Evolutionary conservation across 2,797 vertebrate species (phyloP), one percentile per base, ranked within the genome.

Genomic region (Anguilla pacifica): DNA sequence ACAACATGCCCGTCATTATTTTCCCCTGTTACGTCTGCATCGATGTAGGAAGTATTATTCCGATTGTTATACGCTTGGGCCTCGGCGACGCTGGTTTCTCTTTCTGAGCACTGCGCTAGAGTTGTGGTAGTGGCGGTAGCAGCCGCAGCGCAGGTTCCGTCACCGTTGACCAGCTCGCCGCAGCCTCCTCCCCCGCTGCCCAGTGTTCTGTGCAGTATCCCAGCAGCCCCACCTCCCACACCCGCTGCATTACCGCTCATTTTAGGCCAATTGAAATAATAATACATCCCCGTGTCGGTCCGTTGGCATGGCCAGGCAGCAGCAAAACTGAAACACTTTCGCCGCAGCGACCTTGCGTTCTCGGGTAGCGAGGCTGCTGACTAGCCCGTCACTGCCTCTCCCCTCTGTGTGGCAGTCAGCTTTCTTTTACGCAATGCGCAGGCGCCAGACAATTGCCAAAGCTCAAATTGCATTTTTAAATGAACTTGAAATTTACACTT

Each of bases 261-360:
- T 91, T 91, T 89, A 87, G 86, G 90, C 91, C 92, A 91, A 84
- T 88, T 91, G 88, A 89, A 91, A 79, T 92, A 91, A 87, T 90
- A 92, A 89, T 92, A 92, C 92, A 93, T 93, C 86, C 86, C 88
- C 85, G 87, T 86, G 88, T 85, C 86, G 64, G 49, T 57, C 70
- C 49, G 88, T 87, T 90, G 83, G 89, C 91, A 91, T 90, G 89
- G 87, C 90, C 92, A 83, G 81, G 77, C 59, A 86, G 64, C 84
- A 84, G 79, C 83, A 53, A 86, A 3, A 74, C 19, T 19, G 35
- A 51, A 77, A 86, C 85, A 31, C n/a, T 51, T 79, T 86, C 85
- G 84, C 79, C 49, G 59, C 57, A 49, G 22, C 61, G 31, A 53
- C 49, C 85, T 88, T 64, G 51, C 83, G 53, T 85, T 64, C 79